Evolutionary conservation across 2,888 invertebrate genomes (phyloP), one percentile per base, ranked within the genome.

Genomic region (Mechanitis mazaeus): DNA sequence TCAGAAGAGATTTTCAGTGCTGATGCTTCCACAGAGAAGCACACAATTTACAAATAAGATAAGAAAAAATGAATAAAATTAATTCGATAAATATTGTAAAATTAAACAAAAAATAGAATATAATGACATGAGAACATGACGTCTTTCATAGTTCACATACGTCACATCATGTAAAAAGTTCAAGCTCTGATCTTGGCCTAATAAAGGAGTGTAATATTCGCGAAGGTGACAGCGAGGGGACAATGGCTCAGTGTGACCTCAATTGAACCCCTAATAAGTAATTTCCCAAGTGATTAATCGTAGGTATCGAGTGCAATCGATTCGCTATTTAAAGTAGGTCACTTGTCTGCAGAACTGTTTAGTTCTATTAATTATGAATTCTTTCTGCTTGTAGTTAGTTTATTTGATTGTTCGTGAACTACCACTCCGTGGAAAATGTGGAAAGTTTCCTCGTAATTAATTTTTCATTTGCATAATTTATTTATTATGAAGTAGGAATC

Each of bases 231-330:
- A 47, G n/a, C 4, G 35, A 57, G 54, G 58, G 58, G n/a, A 20
- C 54, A 59, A 20, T 33, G 38, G 45, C 38, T 56, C 53, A 53
- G 46, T 54, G 33, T 11, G 66, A 58, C 58, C 68, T 58, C 60
- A 63, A 66, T 68, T 63, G 38, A 58, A 68, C 60, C 61, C 56
- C 60, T 66, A 66, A 68, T 71, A 69, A 61, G 75, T 76, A 77
- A 78, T 80, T 76, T 74, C 70, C 72, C 69, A 69, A 70, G 64
- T 68, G 73, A 78, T 81, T 79, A 79, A 75, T 69, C 68, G 69
- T 66, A 72, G 72, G 74, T 73, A 78, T 79, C 73, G 79, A 72
- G 67, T 71, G 20, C 68, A 70, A 81, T 79, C 80, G 81, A 83
- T 80, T 74, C 68, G 68, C 70, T 68, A 65, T 66, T 60, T 58